These are phyloP conservation scores for Nematostella vectensis DNA, from an alignment of 92 coral and sea anemone species.

Conservation along the genomic window DNA sequence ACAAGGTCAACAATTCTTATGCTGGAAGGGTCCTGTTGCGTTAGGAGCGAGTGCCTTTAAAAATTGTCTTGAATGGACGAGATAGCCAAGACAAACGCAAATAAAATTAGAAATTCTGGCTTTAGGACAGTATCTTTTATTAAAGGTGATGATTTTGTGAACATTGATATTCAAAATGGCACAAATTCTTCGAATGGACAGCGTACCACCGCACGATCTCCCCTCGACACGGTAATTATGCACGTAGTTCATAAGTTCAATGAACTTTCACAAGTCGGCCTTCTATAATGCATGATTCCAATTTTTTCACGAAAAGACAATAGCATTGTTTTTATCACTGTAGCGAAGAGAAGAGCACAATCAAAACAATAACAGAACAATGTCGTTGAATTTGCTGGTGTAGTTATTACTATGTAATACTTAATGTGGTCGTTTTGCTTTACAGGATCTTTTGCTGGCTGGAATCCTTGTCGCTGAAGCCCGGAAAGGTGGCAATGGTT, in stretches of 20 bases:
- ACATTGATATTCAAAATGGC: conserved; percentile 50
- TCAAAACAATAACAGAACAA: too few relatives aligned
- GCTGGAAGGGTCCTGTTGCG: too few relatives aligned
- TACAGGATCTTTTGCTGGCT: conserved; percentile 77
- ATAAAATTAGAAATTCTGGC: conserved; percentile 23
- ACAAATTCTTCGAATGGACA: conserved; percentile 17
- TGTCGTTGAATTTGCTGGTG: too few relatives aligned
- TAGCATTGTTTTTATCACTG: conserved; percentile 2
- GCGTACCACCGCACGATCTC: conserved; percentile 16
- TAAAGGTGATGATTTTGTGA: conserved; percentile 43
- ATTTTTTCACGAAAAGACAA: too few relatives aligned
- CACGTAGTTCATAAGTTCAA: not conserved
- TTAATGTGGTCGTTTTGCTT: too few relatives aligned
- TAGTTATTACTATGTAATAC: too few relatives aligned
- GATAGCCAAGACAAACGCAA: conserved; percentile 8
- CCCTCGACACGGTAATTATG: conserved; percentile 43
- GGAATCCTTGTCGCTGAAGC: conserved; percentile 84
- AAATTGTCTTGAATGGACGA: too few relatives aligned
- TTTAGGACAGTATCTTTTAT: conserved; percentile 49
- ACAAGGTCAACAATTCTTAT: too few relatives aligned
- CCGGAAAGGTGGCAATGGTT: conserved; percentile 79
- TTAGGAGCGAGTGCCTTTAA: too few relatives aligned
- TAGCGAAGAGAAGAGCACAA: too few relatives aligned
- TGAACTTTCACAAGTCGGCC: not conserved
- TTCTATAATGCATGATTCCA: not conserved